Conservation (phyloP, 2,113 vertebrate genomes). For the Myanophis thanlyinensis region DNA sequence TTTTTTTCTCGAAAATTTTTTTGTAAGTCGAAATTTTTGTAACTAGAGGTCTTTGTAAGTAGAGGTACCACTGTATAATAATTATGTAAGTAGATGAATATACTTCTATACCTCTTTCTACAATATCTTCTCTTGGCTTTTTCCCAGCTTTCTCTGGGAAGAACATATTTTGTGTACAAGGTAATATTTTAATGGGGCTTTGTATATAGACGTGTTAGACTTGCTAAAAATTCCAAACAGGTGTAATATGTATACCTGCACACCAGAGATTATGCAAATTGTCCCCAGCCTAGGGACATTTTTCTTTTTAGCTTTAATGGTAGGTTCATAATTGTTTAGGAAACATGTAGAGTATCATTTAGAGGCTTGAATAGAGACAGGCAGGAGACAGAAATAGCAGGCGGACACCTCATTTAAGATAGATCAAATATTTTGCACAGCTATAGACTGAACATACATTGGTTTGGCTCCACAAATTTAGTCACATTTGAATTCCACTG, state of each 20-base stretch:
- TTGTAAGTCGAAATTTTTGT: no score
- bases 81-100: constrained; percentile 36
- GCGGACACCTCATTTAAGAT: background rate
- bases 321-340: constrained; percentile 11
- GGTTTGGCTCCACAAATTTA: background rate
- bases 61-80: constrained; percentile 60
- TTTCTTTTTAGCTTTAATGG: constrained; percentile 14
- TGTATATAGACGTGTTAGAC: constrained; percentile 53
- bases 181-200: constrained; percentile 5
- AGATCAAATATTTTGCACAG: background rate
- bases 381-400: background rate
- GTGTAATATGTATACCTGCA: constrained; percentile 41
- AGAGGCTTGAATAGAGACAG: constrained; percentile 1
- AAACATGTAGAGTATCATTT: constrained; percentile 10
- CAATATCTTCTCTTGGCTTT: constrained; percentile 33
- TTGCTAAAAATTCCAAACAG: constrained; percentile 51
- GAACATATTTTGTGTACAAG: constrained; percentile 26
- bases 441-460: background rate
- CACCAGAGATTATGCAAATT: constrained; percentile 18
- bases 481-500: background rate
- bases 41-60: no score
- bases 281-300: constrained; percentile 10
- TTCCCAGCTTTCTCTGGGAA: constrained; percentile 40
- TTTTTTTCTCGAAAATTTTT: no score
- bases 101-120: background rate